Evolutionary conservation across 2,888 invertebrate species (phyloP).

Genomic region (Stramonita haemastoma): DNA sequence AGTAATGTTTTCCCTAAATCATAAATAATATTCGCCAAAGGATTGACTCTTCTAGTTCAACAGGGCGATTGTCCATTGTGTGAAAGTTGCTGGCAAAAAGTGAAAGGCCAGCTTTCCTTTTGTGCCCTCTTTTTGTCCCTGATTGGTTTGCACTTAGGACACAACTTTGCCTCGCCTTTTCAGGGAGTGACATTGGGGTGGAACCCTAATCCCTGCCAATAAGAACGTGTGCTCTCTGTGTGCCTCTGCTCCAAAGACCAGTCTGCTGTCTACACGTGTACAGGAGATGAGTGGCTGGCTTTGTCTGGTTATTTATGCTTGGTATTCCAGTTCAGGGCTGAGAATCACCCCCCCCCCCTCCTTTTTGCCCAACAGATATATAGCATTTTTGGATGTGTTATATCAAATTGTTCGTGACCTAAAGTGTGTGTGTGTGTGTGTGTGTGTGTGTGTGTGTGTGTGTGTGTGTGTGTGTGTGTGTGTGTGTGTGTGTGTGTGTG

Average conservation of each 20-base stretch:
- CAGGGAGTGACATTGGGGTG: neutral
- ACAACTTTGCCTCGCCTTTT: neutral
- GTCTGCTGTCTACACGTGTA: neutral
- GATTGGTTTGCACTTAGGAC: neutral
- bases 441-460: neutral
- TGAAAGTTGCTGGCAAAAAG: neutral
- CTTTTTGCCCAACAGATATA: too few species aligned
- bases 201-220: neutral
- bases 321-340: neutral
- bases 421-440: neutral
- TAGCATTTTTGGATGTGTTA: too few species aligned
- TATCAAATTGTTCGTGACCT: too few species aligned
- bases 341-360: too few species aligned
- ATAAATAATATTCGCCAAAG: neutral
- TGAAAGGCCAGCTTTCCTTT: neutral
- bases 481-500: conserved; percentile 1
- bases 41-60: neutral
- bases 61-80: neutral
- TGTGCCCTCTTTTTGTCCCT: conserved; percentile 10
- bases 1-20: neutral
- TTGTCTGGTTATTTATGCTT: neutral
- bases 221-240: neutral
- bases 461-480: neutral
- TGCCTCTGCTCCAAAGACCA: neutral
- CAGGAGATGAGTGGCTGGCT: conserved; percentile 16